Evolutionary conservation across 2,888 invertebrate species (phyloP).

Genomic region (Willowsia nigromaculata): DNA sequence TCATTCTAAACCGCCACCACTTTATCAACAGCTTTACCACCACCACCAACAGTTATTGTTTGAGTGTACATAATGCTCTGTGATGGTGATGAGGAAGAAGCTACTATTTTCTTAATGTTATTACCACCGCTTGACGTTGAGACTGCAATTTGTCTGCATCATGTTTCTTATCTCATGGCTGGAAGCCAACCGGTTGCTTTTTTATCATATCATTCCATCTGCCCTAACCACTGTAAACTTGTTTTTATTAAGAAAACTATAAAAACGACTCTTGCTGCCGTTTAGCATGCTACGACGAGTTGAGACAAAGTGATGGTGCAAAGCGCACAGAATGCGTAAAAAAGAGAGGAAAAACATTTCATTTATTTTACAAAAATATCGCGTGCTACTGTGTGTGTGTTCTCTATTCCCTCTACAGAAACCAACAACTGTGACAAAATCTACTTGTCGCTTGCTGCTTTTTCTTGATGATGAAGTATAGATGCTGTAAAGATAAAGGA

Average conservation of each 20-base stretch:
- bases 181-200: constrained; percentile 62
- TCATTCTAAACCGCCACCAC: constrained; percentile 2
- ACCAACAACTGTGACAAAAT: constrained; percentile 19
- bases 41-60: constrained; percentile 39
- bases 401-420: neutral
- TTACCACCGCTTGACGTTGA: constrained; percentile 27
- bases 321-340: neutral
- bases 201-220: constrained; percentile 53
- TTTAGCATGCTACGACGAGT: neutral
- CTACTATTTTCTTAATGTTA: constrained; percentile 14
- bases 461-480: neutral
- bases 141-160: constrained; percentile 53
- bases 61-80: neutral
- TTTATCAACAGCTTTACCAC: constrained; percentile 51
- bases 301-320: neutral
- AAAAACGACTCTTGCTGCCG: neutral
- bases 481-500: neutral
- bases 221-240: neutral
- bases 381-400: constrained; percentile 36
- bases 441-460: constrained; percentile 30
- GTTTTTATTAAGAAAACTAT: constrained; percentile 24
- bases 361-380: constrained; percentile 25
- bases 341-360: neutral
- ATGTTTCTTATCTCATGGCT: constrained; percentile 54
- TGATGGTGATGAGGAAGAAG: constrained; percentile 8